Conservation (phyloP, 2,113 vertebrate species). For the Callipepla squamata region DNA sequence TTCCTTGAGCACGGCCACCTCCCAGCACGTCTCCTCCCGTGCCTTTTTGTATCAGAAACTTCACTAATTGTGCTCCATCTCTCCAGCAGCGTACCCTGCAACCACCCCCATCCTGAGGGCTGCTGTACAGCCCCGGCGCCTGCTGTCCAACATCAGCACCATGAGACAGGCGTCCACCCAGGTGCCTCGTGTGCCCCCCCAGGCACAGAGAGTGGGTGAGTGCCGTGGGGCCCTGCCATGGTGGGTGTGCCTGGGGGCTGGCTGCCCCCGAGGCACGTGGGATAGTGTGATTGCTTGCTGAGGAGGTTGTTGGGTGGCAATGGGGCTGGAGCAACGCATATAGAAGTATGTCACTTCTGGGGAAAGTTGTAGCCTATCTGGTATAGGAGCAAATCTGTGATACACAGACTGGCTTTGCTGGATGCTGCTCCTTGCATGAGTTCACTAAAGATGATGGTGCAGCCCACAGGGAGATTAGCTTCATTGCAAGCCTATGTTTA, state of each 20-base stretch:
- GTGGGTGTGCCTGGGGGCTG: fast-evolving
- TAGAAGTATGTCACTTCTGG: background rate
- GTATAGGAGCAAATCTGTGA: background rate
- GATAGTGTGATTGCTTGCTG: fast-evolving
- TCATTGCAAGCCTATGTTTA: fast-evolving
- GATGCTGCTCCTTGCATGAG: fast-evolving
- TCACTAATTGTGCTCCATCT: background rate
- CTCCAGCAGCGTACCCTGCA: slow-evolving; percentile 58
- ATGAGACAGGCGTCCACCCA: slow-evolving; percentile 89
- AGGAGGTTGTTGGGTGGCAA: background rate
- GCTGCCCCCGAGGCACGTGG: fast-evolving
- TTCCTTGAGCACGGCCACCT: background rate
- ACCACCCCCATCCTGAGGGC: slow-evolving; percentile 74
- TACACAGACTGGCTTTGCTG: background rate
- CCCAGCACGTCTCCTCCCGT: fast-evolving
- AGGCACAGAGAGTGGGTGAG: slow-evolving; percentile 89
- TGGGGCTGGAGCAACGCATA: background rate
- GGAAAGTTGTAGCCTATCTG: background rate
- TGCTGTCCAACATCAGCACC: slow-evolving; percentile 81
- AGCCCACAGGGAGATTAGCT: background rate
- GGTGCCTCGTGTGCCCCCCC: slow-evolving; percentile 77
- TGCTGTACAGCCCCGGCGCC: slow-evolving; percentile 64
- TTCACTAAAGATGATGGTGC: background rate
- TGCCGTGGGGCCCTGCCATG: fast-evolving
- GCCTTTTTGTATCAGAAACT: background rate